Conservation (phyloP, 1,140 invertebrate genomes). For the Drosophila lini region DNA sequence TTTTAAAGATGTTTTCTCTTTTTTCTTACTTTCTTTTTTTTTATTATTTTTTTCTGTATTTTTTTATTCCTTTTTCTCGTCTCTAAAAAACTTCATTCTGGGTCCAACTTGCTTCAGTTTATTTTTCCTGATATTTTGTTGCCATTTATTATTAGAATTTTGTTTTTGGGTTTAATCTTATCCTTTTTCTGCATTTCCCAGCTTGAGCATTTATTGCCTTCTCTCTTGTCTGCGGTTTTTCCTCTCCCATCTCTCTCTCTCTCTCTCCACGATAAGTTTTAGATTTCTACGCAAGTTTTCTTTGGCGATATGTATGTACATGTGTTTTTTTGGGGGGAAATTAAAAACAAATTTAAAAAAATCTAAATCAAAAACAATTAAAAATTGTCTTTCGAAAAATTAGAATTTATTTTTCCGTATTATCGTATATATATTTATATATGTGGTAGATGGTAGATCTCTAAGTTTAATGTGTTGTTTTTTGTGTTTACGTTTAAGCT, state of each 20-base stretch:
- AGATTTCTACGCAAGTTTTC: conserved; percentile 42
- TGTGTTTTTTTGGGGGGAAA: conserved; percentile 49
- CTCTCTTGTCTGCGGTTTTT: conserved; percentile 25
- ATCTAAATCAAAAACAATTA: conserved; percentile 33
- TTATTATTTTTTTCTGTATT: background rate
- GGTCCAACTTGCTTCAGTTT: conserved; percentile 80
- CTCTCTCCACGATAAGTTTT: conserved; percentile 54
- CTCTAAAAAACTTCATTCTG: conserved; percentile 69
- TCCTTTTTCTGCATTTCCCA: background rate
- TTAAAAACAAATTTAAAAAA: conserved; percentile 13
- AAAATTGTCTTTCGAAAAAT: conserved; percentile 68
- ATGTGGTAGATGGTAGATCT: conserved; percentile 42
- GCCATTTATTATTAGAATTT: conserved; percentile 55
- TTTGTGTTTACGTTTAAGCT: conserved; percentile 64
- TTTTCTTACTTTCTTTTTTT: conserved; percentile 6
- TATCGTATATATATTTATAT: conserved; percentile 28
- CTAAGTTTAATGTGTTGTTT: conserved; percentile 68
- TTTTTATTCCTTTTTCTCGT: conserved; percentile 23
- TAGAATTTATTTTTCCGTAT: conserved; percentile 65
- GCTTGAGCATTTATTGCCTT: conserved; percentile 34
- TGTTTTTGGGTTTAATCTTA: background rate
- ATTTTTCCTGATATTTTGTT: conserved; percentile 77
- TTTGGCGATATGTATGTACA: conserved; percentile 81
- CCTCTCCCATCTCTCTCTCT: conserved; percentile 25
- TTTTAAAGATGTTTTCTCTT: conserved; percentile 56